Conservation (phyloP, 2,888 invertebrate genomes). For the Plemyria rubiginata region DNA sequence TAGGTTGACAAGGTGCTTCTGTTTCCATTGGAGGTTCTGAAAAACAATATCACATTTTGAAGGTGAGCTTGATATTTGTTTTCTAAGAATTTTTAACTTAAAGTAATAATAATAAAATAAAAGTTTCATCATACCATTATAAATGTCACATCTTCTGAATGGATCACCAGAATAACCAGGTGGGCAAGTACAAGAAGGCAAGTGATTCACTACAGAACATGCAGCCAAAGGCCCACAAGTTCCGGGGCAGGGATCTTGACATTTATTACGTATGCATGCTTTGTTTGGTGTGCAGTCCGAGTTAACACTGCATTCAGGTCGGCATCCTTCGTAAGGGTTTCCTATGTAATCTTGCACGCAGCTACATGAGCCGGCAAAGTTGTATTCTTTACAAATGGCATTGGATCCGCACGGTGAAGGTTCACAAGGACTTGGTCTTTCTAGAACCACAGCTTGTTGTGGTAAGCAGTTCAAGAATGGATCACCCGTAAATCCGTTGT, state of each 20-base stretch:
- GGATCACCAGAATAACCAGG: constrained; percentile 90
- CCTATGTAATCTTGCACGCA: constrained; percentile 90
- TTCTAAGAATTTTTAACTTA: neutral
- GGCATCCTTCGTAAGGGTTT: constrained; percentile 91
- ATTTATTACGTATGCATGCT: constrained; percentile 90
- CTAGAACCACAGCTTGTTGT: constrained; percentile 68
- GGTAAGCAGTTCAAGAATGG: constrained; percentile 86
- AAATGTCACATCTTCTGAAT: constrained; percentile 85
- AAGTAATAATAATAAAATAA: neutral
- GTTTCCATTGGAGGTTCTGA: constrained; percentile 67
- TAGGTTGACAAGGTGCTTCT: constrained; percentile 87
- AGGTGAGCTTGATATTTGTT: neutral
- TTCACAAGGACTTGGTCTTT: constrained; percentile 82
- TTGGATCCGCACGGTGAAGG: constrained; percentile 87
- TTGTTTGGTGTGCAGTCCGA: constrained; percentile 89
- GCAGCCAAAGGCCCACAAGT: constrained; percentile 89
- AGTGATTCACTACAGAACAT: constrained; percentile 89
- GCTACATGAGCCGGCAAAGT: constrained; percentile 87
- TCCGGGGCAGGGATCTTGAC: constrained; percentile 91
- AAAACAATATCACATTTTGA: constrained; percentile 14
- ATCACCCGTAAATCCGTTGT: constrained; percentile 87
- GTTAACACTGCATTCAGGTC: constrained; percentile 90
- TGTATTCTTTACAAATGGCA: constrained; percentile 86
- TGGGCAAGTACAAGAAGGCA: constrained; percentile 88
- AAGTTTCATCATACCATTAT: constrained; percentile 57